Evolutionary conservation across 2,888 invertebrate genomes (phyloP), one percentile per base, ranked within the genome.

Genomic region (Dinocampus coccinellae): DNA sequence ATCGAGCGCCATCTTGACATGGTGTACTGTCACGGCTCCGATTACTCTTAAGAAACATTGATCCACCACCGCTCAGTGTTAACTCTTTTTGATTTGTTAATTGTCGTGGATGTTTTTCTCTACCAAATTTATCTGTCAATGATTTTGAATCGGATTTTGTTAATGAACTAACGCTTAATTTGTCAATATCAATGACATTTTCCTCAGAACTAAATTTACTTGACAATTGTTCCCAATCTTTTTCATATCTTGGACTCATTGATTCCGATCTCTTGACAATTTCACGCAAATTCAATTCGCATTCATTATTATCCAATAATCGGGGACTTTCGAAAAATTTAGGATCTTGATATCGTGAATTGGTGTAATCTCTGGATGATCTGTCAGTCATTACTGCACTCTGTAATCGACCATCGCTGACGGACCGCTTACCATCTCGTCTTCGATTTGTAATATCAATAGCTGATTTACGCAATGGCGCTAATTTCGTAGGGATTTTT

Each of bases 41-140:
- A 72, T 86, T 87, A 72, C 85, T 86, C 82, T 92, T 92, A 7
- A 92, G 86, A 79, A 92, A 92, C 89, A 92, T 91, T 3, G 90
- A 88, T 1, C 92, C 92, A n/a, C 90, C 91, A 1, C 91, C 91
- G 63, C 83, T 88, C 0, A 88, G 78, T 0, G 85, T 86, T 10
- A 88, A 79, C 61, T 87, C 88, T 73, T 83, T 86, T 22, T 88
- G 84, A 61, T 87, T 88, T 36, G 88, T 82, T 57, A 88, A 85
- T 53, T 86, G 83, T 65, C 85, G 84, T 11, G 88, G 87, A 78
- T 89, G 88, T 75, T 86, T 88, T 61, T 88, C 88, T 55, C 87
- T 87, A 53, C 87, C 83, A 70, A 88, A 80, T 72, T 77, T 80
- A 2, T 83, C 82, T 22, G 24, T 13, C 0, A 70, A 36, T 10